Evolutionary conservation across 1,140 invertebrate species (phyloP), one percentile per base, ranked within the genome.

Genomic region (Drosophila saltans): DNA sequence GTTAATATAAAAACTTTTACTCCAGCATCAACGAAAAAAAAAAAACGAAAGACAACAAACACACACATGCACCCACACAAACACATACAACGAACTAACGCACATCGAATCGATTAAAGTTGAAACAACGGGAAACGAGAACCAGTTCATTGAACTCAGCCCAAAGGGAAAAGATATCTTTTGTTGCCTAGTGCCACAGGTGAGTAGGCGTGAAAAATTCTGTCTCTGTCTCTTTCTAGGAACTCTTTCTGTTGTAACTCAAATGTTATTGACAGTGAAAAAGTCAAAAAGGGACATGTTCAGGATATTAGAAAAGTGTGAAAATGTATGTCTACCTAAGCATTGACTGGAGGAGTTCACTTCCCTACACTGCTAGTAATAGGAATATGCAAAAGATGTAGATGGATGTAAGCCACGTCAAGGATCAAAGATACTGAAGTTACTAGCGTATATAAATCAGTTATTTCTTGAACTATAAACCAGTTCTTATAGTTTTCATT

Each of bases 251-350:
- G 72, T 73, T 80, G 80, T 88, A 71, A 79, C 75, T 76, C 82
- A 88, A 73, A 85, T 88, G 83, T 55, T 74, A 68, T 77, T 71
- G 70, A 78, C 64, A 76, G 72, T 55, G 43, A 76, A 75, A 60
- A 73, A 63, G 72, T 60, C 74, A 75, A 45, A 59, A 57, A 43
- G 58, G 69, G 57, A 26, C 48, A 3, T 48, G 45, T 52, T 21
- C 45, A 52, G 45, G 45, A 52, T 52, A 52, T 52, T 52, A 52
- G 21, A 52, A 52, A 52, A 52, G 45, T 52, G 45, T 26, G 45
- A 52, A 52, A 26, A 52, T 52, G 21, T 52, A 9, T 11, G 9
- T 24, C 45, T 26, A 8, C 9, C 45, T 52, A 26, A 52, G 45
- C 21, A 7, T 26, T 16, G 16, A 16, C 16, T 16, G 16, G 16